Base-by-base conservation (phyloP, 2,113 vertebrate species). In the Coryphaenoides rupestris region DNA sequence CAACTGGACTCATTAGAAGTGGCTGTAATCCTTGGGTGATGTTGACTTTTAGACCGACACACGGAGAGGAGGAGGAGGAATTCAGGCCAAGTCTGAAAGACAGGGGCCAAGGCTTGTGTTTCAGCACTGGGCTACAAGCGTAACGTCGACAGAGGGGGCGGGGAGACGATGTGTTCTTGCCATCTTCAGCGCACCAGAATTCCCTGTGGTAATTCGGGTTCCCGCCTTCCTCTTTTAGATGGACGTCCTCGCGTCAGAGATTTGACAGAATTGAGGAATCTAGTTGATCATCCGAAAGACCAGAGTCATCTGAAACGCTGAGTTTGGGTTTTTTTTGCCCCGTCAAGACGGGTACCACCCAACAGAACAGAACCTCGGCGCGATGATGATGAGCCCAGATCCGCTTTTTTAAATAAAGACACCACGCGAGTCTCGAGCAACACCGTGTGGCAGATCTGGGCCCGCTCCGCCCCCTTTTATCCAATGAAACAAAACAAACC, bases 401-500 rank as follows among this genome's bases (percentile, higher is more conserved):
- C 54, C 54, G 16, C 21, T 12, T 55, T 22, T 21, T 23, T n/a
- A n/a, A n/a, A n/a, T n/a, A n/a, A n/a, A n/a, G n/a, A n/a, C n/a
- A n/a, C n/a, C n/a, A n/a, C n/a, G n/a, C 19, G 9, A 55, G 14
- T 2, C n/a, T 21, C 47, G 33, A 40, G 33, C 4, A 40, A 40
- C 9, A 40, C 7, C 13, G 33, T 12, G 19, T 16, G n/a, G 21
- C 33, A 40, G 14, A 74, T 60, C 69, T 75, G 73, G 72, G 67
- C 40, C 28, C 22, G n/a, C 60, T 69, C 71, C 59, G 28, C 65
- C 68, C 77, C 55, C n/a, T n/a, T 77, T 76, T 71, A 81, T 75
- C 63, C 76, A 76, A 66, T 64, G 72, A 79, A 82, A 78, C 74
- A 78, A 86, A 84, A 74, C 73, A 64, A 40, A 40, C 33, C 76